phyloP scores from a whole-genome alignment of 2,113 vertebrate species.

The Gambusia holbrooki region DNA sequence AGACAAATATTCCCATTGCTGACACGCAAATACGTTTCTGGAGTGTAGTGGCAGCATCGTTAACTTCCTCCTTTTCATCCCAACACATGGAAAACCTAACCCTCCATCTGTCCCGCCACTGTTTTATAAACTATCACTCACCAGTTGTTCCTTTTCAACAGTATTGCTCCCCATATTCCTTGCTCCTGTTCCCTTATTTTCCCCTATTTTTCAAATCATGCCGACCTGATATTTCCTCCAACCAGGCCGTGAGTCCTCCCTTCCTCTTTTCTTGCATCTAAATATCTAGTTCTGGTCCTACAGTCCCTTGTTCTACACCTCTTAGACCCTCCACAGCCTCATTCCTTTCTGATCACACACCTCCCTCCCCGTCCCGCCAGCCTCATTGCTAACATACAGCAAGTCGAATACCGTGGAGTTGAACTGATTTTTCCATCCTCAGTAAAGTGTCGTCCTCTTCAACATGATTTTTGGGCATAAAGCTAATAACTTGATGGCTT shows the following conservation, averaged over 20 bases:
- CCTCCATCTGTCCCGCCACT: conserved; percentile 12
- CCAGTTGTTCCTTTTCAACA: conserved; percentile 49
- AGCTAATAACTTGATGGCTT: background rate
- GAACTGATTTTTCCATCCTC: background rate
- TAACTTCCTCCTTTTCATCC: conserved; percentile 3
- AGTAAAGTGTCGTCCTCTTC: background rate
- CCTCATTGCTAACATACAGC: conserved; percentile 45
- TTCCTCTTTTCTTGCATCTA: conserved; percentile 59
- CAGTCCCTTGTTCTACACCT: conserved; percentile 28
- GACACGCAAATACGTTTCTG: conserved; percentile 21
- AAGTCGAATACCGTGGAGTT: background rate
- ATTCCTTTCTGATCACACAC: conserved; percentile 7
- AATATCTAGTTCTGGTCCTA: conserved; percentile 15
- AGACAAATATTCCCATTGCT: background rate
- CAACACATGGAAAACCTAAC: conserved; percentile 6
- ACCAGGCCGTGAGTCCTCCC: conserved; percentile 71
- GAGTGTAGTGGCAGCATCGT: conserved; percentile 38
- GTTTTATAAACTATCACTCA: conserved; percentile 30
- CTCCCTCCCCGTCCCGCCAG: background rate
- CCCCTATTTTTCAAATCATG: conserved; percentile 42
- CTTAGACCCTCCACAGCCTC: conserved; percentile 24
- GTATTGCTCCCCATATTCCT: conserved; percentile 52
- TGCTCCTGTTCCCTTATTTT: conserved; percentile 35
- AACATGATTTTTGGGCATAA: background rate
- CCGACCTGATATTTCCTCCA: conserved; percentile 59